Conservation (phyloP, 1,140 invertebrate species). For the Uloborus diversus region DNA sequence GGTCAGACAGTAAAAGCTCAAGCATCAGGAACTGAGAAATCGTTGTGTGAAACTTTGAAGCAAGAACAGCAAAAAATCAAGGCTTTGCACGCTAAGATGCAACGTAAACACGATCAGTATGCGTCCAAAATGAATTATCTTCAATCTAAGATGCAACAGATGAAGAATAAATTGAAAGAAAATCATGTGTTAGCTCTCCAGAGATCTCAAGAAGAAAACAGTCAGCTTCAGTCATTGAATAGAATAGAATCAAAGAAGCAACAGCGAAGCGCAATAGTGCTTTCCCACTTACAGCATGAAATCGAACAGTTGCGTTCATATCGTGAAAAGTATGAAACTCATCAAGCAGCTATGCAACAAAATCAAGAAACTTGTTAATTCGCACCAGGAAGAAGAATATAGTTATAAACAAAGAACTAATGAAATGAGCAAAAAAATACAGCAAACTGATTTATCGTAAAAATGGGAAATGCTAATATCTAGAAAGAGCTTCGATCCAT, state of each 20-base stretch:
- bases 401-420: constrained; percentile 40
- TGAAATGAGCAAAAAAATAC: constrained; percentile 44
- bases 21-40: constrained; percentile 16
- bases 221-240: constrained; percentile 24
- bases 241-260: constrained; percentile 41
- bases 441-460: constrained; percentile 41
- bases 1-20: constrained; percentile 11
- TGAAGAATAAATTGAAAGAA: constrained; percentile 48
- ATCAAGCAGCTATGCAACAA: constrained; percentile 41
- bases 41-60: constrained; percentile 19
- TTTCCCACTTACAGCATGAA: constrained; percentile 25
- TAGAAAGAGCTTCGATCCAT: no score
- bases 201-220: constrained; percentile 37
- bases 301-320: constrained; percentile 16
- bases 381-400: constrained; percentile 43
- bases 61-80: constrained; percentile 44
- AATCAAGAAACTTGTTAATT: constrained; percentile 32
- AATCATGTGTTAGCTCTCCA: constrained; percentile 32
- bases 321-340: constrained; percentile 38
- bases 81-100: constrained; percentile 32
- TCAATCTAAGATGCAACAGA: constrained; percentile 31
- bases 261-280: constrained; percentile 21
- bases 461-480: no score
- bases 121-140: constrained; percentile 7
- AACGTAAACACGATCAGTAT: constrained; percentile 33